Evolutionary conservation across 2,113 vertebrate genomes (phyloP).

Genomic region (Ictalurus furcatus): DNA sequence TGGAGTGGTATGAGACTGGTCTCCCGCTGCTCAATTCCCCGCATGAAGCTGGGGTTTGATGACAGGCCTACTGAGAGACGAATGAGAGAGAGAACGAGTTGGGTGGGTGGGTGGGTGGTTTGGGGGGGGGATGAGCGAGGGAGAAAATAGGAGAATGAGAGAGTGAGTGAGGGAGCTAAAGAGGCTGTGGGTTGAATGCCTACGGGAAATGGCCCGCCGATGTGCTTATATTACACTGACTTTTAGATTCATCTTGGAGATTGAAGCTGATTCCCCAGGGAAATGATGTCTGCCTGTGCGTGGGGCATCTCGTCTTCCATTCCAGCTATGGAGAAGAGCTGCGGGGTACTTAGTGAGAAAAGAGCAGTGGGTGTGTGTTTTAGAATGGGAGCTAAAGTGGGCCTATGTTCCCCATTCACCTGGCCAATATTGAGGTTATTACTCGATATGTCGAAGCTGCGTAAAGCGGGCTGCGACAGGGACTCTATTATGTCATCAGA

Average conservation of each 20-base stretch:
- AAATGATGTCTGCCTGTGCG: slow-evolving; percentile 44
- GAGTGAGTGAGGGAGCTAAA: slow-evolving; percentile 32
- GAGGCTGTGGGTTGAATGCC: slow-evolving; percentile 49
- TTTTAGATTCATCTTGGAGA: slow-evolving; percentile 55
- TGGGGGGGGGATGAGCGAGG: neutral
- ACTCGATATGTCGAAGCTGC: slow-evolving; percentile 24
- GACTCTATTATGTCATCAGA: slow-evolving; percentile 55
- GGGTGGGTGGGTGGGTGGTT: no score
- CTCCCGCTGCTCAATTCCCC: slow-evolving; percentile 31
- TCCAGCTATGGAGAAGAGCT: slow-evolving; percentile 37
- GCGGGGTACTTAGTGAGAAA: slow-evolving; percentile 32
- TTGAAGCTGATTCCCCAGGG: slow-evolving; percentile 47
- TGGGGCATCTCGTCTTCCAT: slow-evolving; percentile 36
- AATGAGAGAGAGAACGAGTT: slow-evolving; percentile 21
- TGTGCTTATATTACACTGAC: slow-evolving; percentile 51
- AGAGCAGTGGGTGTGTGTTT: slow-evolving; percentile 44
- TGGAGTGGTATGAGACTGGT: slow-evolving; percentile 37
- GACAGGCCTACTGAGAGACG: slow-evolving; percentile 38
- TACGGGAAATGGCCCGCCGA: slow-evolving; percentile 47
- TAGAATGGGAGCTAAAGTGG: slow-evolving; percentile 43
- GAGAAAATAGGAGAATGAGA: slow-evolving; percentile 34
- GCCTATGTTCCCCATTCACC: slow-evolving; percentile 45
- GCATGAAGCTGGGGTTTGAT: slow-evolving; percentile 38
- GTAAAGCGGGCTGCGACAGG: slow-evolving; percentile 36
- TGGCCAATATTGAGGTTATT: slow-evolving; percentile 39